Percentiles rank a stretch among this genome's conserved stretches.
These are phyloP conservation scores for Ammodytes marinus DNA, from an alignment of 2,113 vertebrate genomes.

Conservation along the genomic window DNA sequence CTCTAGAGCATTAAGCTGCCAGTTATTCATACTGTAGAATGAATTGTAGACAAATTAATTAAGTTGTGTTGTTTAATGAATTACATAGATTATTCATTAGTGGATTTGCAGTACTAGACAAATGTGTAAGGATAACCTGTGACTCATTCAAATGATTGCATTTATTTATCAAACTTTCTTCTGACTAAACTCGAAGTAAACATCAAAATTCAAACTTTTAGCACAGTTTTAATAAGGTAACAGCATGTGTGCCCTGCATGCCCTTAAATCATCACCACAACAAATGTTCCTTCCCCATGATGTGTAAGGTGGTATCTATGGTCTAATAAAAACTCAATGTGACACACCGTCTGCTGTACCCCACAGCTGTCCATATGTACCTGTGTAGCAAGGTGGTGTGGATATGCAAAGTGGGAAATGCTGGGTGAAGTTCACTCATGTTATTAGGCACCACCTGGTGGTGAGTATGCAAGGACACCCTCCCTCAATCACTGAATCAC, in stretches of 20 bases:
- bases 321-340: conserved; percentile 27
- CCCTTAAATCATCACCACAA: conserved; percentile 14
- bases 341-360: conserved; percentile 38
- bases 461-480: conserved; percentile 71
- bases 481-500: conserved; percentile 49
- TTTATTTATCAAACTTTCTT: not conserved
- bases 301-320: conserved; percentile 3
- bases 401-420: conserved; percentile 69
- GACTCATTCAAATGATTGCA: not conserved
- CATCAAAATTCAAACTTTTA: not conserved
- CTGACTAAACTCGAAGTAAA: not conserved
- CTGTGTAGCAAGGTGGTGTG: conserved; percentile 44
- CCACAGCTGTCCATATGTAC: conserved; percentile 33
- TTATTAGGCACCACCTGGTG: conserved; percentile 85
- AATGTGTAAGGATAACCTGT: not conserved
- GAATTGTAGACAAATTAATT: not conserved
- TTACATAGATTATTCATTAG: not conserved
- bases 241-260: not conserved
- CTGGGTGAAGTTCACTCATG: conserved; percentile 66
- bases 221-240: conserved; percentile 8
- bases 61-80: not conserved
- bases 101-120: not conserved
- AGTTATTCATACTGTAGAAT: not conserved
- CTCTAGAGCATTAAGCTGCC: not conserved
- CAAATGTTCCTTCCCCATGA: conserved; percentile 1